Percentiles rank a stretch among this genome's conserved stretches.
Evolutionary conservation across 2,113 vertebrate genomes (phyloP).

Genomic region (Macrotus californicus): DNA sequence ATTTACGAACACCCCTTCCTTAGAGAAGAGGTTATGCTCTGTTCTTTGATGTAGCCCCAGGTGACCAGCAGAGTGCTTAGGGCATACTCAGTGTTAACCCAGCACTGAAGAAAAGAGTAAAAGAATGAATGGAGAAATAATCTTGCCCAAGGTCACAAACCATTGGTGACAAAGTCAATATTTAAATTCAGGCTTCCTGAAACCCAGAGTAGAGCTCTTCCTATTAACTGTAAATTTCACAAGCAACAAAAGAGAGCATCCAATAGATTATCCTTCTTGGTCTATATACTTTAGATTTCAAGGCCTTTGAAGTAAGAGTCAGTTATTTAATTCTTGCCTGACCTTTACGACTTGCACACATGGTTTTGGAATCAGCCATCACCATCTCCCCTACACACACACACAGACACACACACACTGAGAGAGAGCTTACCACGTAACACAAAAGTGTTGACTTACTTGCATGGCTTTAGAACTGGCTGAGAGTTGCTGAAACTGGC

Average conservation of each 20-base stretch:
- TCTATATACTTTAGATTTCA: neutral
- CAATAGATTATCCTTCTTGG: neutral
- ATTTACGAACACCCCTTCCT: neutral
- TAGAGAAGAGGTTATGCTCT: neutral
- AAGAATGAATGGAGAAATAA: neutral
- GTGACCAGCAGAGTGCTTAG: neutral
- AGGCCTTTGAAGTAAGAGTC: neutral
- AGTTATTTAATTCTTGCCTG: neutral
- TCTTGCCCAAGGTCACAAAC: neutral
- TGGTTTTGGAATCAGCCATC: neutral
- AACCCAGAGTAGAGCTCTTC: neutral
- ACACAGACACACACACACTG: neutral
- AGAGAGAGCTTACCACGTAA: neutral
- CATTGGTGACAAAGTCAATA: neutral
- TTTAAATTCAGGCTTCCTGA: neutral
- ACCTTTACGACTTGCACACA: neutral
- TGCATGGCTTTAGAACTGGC: neutral
- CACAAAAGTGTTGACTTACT: neutral
- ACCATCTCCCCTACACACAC: too few relatives aligned
- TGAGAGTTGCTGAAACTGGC: slow-evolving; percentile 17
- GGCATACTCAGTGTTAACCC: neutral
- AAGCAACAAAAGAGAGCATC: neutral
- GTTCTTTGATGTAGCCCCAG: neutral
- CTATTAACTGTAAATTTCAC: neutral
- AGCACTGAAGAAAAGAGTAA: neutral